Base-by-base conservation (phyloP, 1,140 invertebrate species). In the Drosophila mojavensis region DNA sequence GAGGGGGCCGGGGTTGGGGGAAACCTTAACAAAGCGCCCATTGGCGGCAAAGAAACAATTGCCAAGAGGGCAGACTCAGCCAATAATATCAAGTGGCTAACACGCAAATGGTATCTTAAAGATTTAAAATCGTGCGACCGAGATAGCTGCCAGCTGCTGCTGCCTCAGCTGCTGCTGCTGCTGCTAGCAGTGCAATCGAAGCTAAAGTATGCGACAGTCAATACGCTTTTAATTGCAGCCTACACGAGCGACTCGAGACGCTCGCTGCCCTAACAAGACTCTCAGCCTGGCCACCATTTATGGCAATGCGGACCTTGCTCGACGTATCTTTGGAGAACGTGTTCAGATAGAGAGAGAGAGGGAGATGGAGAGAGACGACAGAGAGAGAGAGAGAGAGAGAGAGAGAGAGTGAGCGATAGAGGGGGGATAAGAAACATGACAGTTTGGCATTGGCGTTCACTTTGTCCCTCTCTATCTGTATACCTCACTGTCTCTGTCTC, bases 221-320 rank as follows among this genome's bases (percentile, higher is more conserved):
- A 88, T 88, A 88, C 68, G 85, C 84, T 90, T 88, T 88, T 88
- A 88, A 88, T 88, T 88, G 84, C 84, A 55, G 50, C 84, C 84
- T 78, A 88, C 84, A 75, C 83, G 43, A 7, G n/a, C 9, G 7
- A 9, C 30, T 10, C 41, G 54, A 13, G n/a, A 15, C 43, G 43
- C 28, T 55, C 60, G 48, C 79, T 81, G 83, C 83, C 83, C 83
- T 86, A 86, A 89, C 83, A 80, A 88, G 79, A 80, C 62, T 78
- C 68, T 71, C 60, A 24, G 28, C 54, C 78, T 79, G 68, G 33
- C 71, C 75, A 86, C 84, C 84, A 88, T 89, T 88, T 88, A 88
- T 82, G 80, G 84, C 77, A 83, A 71, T 51, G 63, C 74, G 74
- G 78, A 89, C 80, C 84, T 88, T 86, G 83, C 63, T 53, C 43